Evolutionary conservation across 2,113 vertebrate species (phyloP), one percentile per base, ranked within the genome.

Genomic region (Notothenia rossii): DNA sequence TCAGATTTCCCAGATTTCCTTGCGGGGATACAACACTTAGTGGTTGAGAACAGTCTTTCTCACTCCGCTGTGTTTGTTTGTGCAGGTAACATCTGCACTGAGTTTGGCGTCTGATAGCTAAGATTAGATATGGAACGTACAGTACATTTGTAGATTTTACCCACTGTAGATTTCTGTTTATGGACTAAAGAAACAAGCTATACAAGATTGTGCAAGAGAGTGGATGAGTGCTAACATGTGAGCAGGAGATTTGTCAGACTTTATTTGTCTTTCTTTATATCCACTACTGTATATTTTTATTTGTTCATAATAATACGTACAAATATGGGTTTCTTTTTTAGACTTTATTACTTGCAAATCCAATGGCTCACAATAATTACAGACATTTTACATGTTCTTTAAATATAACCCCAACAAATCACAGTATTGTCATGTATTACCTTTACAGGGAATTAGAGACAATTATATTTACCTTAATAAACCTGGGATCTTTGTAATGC

Each of bases 1-100:
- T 92, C 90, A 92, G 94, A 94, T 90, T 93, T 93, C 90, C 93
- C 89, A 93, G 81, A 92, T 93, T 93, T 91, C 90, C 92, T 89
- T 84, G 75, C 79, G 78, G 83, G 81, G 82, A 87, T 91, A 79
- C 87, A 84, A 86, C 87, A 90, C 83, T 94, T 94, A 90, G 92
- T 83, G 94, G 93, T 95, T 83, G 56, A 56, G 63, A 72, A 33
- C 74, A 56, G 82, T 50, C 86, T 83, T 69, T 81, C 83, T 88
- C 69, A 48, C 78, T 84, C 84, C 85, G 88, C 89, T 86, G 87
- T 91, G 89, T 91, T 93, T 93, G 86, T 91, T 94, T 88, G 56
- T 81, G 67, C 84, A 94, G 92, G 89, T 94, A 89, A 88, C 79
- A 78, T 86, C 75, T 87, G 88, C 66, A 20, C 61, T n/a, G 50